A percentile compares a stretch with the other conserved stretches of the same genome.
These are phyloP conservation scores for Achroia grisella DNA, from an alignment of 1,140 invertebrate genomes.

Conservation along the genomic window DNA sequence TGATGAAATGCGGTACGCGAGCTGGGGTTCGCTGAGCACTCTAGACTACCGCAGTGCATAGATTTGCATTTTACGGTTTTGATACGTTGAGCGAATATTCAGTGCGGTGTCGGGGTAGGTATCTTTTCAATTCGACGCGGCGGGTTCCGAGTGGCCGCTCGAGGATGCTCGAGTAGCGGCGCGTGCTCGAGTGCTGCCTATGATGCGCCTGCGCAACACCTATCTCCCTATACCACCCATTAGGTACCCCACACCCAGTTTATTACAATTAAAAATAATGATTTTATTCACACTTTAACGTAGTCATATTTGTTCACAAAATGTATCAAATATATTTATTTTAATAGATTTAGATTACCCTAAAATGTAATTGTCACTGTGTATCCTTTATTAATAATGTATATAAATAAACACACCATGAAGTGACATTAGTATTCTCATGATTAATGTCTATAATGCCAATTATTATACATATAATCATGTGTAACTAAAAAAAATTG, in stretches of 20 bases:
- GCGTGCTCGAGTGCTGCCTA: slow-evolving; percentile 60
- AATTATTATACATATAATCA: no score
- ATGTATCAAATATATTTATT: no score
- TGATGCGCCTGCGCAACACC: slow-evolving; percentile 59
- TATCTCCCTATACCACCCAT: slow-evolving; percentile 8
- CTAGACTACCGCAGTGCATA: slow-evolving; percentile 68
- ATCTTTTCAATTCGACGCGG: slow-evolving; percentile 71
- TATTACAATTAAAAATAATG: slow-evolving; percentile 53
- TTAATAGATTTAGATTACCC: no score
- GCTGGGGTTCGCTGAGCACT: slow-evolving; percentile 48
- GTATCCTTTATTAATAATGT: no score
- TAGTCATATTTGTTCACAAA: no score
- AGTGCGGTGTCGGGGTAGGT: slow-evolving; percentile 65
- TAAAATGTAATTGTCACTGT: no score
- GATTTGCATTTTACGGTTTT: slow-evolving; percentile 73
- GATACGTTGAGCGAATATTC: slow-evolving; percentile 71
- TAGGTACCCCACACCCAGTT: slow-evolving; percentile 22
- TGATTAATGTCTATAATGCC: no score
- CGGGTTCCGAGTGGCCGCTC: slow-evolving; percentile 54
- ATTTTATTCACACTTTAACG: no score
- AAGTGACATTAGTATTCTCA: no score
- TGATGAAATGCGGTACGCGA: slow-evolving; percentile 53
- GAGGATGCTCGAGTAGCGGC: slow-evolving; percentile 57
- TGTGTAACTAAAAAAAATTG: no score
- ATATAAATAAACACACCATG: no score